Percentiles rank a stretch among this genome's conserved stretches.
Conservation (phyloP, 2,113 vertebrate species). For the Hipposideros armiger region DNA sequence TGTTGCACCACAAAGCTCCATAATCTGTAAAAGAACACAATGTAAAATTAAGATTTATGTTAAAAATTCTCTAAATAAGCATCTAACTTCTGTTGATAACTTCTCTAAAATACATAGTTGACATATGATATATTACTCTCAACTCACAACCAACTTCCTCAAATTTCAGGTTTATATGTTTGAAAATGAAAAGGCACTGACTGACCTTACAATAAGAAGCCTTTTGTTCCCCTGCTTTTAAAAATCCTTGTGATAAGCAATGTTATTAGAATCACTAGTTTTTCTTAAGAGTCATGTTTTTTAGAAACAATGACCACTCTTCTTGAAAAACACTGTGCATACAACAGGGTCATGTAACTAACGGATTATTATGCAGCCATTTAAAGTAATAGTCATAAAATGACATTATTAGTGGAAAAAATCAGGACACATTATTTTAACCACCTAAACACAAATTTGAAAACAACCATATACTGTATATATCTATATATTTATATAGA, state of each 20-base stretch:
- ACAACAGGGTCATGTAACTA: background rate
- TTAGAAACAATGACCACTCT: background rate
- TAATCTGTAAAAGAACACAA: constrained; percentile 91
- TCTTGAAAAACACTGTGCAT: background rate
- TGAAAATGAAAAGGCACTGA: constrained; percentile 63
- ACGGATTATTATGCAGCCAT: background rate
- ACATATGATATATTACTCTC: background rate
- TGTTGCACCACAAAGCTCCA: constrained; percentile 97
- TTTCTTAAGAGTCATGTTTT: background rate
- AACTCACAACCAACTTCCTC: background rate
- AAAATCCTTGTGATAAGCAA: constrained; percentile 3
- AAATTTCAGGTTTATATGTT: constrained; percentile 28
- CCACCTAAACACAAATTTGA: constrained; percentile 12
- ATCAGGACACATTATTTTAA: background rate
- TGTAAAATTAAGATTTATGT: constrained; percentile 27
- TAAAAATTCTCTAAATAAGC: constrained; percentile 43
- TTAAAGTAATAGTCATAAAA: constrained; percentile 45
- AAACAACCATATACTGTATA: background rate
- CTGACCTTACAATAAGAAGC: background rate
- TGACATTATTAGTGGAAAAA: background rate
- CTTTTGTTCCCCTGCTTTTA: background rate
- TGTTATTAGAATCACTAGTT: constrained; percentile 38
- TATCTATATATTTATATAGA: no score
- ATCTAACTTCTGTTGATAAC: background rate
- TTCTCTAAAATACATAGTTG: background rate